phyloP scores from a whole-genome alignment of 1,140 invertebrate genomes.

The Heliconius eleuchia region DNA sequence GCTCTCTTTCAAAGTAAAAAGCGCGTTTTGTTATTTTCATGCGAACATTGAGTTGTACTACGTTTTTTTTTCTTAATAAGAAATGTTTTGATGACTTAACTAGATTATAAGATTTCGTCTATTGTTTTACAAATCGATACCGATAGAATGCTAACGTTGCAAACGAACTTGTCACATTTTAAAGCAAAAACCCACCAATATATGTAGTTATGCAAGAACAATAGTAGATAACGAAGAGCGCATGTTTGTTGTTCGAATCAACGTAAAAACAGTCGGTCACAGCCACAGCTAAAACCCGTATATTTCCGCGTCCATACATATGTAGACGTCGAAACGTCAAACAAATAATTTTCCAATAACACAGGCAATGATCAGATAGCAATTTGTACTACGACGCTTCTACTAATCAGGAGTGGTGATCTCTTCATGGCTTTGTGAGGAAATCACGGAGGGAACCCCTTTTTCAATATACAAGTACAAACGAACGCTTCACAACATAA shows the following conservation, averaged over 20 bases:
- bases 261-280: constrained; percentile 37
- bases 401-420: not conserved
- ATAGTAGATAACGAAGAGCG: constrained; percentile 45
- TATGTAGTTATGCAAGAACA: constrained; percentile 48
- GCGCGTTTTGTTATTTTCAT: no score
- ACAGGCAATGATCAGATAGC: constrained; percentile 19
- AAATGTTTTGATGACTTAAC: not conserved
- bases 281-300: constrained; percentile 36
- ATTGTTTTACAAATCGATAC: not conserved
- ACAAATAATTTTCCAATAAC: constrained; percentile 40
- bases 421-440: constrained; percentile 5
- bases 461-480: not conserved
- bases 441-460: not conserved
- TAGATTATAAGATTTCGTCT: not conserved
- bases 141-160: not conserved
- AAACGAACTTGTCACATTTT: constrained; percentile 28
- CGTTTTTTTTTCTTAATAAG: no score
- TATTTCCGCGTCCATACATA: constrained; percentile 23
- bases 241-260: constrained; percentile 42
- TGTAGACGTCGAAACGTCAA: constrained; percentile 33
- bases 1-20: not conserved
- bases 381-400: constrained; percentile 2
- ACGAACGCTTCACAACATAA: not conserved
- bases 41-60: no score
- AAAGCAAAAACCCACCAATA: constrained; percentile 39